Conservation (phyloP, 2,888 invertebrate genomes). For the Callosobruchus maculatus region DNA sequence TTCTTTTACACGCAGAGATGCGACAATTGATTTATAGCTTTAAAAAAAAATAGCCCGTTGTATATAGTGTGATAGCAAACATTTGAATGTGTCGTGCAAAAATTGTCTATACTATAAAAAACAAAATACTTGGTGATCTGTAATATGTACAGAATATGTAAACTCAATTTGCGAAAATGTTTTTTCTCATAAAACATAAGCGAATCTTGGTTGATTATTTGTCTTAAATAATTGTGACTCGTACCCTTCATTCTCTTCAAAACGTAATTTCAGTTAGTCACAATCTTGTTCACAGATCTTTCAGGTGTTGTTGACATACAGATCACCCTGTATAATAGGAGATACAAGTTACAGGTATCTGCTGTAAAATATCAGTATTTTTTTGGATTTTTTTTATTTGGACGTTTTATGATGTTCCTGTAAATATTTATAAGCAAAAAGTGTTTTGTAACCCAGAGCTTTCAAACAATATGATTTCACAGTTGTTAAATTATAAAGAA, state of each 20-base stretch:
- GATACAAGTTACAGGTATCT: slow-evolving; percentile 2
- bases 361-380: slow-evolving; percentile 36
- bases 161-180: no score
- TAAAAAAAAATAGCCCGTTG: slow-evolving; percentile 31
- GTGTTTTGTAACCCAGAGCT: slow-evolving; percentile 28
- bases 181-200: no score
- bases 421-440: slow-evolving; percentile 29
- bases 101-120: neutral
- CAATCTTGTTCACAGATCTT: no score
- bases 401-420: slow-evolving; percentile 23
- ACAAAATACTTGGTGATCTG: neutral
- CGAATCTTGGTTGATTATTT: no score
- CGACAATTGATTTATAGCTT: slow-evolving; percentile 29
- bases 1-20: neutral
- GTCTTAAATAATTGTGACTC: no score
- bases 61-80: slow-evolving; percentile 36
- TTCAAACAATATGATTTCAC: slow-evolving; percentile 34
- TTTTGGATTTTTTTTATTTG: slow-evolving; percentile 10
- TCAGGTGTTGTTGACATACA: neutral
- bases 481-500: slow-evolving; percentile 20
- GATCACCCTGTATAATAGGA: neutral
- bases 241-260: no score
- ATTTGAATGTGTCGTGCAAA: slow-evolving; percentile 18
- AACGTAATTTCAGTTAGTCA: no score
- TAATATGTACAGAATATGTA: neutral